Conservation (phyloP, 2,888 invertebrate species). For the Lysandra coridon region DNA sequence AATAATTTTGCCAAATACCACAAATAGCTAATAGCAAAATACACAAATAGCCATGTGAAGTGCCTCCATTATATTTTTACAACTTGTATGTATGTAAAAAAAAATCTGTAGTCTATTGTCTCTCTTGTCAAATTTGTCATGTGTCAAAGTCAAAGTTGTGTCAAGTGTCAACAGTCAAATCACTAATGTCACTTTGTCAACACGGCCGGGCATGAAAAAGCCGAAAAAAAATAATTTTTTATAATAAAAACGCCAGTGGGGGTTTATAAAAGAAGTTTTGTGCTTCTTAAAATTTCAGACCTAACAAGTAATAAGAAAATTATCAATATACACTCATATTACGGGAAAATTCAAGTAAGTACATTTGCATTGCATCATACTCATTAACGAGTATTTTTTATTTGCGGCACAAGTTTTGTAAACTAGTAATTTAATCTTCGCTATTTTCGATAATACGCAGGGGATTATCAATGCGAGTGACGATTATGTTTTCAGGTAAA, state of each 20-base stretch:
- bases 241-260: neutral
- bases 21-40: too few relatives aligned
- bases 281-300: neutral
- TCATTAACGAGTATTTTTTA: constrained; percentile 51
- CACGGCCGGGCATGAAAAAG: neutral
- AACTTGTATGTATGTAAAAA: too few relatives aligned
- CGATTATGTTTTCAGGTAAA: constrained; percentile 63
- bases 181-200: neutral
- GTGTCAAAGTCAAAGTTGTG: neutral
- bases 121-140: neutral
- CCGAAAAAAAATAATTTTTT: neutral
- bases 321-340: neutral
- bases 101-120: too few relatives aligned
- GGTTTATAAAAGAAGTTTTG: neutral
- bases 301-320: neutral
- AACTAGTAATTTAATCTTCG: neutral
- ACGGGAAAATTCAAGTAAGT: constrained; percentile 43
- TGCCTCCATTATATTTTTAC: too few relatives aligned
- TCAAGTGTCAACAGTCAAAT: too few relatives aligned
- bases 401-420: constrained; percentile 38
- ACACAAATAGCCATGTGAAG: too few relatives aligned
- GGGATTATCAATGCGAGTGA: constrained; percentile 50
- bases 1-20: too few relatives aligned
- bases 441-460: constrained; percentile 2
- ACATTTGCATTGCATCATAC: constrained; percentile 48